Conservation (phyloP, 2,888 invertebrate genomes). For the Capitulum mitella region DNA sequence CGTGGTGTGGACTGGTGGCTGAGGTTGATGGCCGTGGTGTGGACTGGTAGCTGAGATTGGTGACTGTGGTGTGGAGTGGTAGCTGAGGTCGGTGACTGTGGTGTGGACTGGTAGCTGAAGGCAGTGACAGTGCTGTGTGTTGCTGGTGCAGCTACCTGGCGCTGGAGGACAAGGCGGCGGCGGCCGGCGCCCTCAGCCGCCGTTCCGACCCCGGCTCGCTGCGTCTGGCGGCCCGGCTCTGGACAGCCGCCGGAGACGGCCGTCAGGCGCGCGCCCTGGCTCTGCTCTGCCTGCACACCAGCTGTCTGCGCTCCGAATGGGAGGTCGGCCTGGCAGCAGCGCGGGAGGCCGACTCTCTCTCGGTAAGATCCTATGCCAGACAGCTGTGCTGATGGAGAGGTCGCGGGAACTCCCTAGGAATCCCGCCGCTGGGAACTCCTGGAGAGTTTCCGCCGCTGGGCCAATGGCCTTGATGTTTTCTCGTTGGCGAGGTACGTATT, state of each 20-base stretch:
- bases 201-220: background rate
- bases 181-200: background rate
- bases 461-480: too few relatives aligned
- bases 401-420: too few relatives aligned
- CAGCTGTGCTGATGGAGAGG: too few relatives aligned
- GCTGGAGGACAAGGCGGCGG: background rate
- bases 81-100: background rate
- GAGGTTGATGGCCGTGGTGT: too few relatives aligned
- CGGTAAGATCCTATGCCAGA: too few relatives aligned
- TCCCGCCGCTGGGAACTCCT: too few relatives aligned
- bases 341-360: too few relatives aligned
- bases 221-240: background rate
- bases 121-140: background rate
- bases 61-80: background rate
- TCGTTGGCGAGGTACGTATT: too few relatives aligned
- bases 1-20: too few relatives aligned
- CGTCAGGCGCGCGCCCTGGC: background rate
- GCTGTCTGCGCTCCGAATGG: slow-evolving; percentile 7
- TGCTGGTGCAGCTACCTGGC: slow-evolving; percentile 2
- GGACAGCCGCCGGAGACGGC: background rate
- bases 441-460: too few relatives aligned
- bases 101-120: too few relatives aligned
- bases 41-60: background rate
- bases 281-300: background rate
- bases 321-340: background rate